These are phyloP conservation scores for Hylomyscus alleni DNA, from an alignment of 2,797 vertebrate genomes.

Conservation along the genomic window DNA sequence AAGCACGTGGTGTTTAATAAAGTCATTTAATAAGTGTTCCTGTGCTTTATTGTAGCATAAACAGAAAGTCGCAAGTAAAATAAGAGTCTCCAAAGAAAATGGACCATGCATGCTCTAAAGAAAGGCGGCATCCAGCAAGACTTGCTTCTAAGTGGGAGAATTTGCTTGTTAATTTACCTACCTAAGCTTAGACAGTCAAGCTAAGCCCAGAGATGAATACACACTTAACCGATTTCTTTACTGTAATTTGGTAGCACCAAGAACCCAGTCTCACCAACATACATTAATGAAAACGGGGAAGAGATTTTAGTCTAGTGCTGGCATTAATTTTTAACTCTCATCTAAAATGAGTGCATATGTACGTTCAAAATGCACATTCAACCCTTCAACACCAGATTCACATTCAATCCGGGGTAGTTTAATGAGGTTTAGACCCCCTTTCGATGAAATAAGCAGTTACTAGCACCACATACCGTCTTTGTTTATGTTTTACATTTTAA, in stretches of 20 bases:
- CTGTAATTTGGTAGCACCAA: background rate
- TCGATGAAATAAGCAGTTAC: background rate
- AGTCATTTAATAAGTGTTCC: too few species aligned
- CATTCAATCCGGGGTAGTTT: background rate
- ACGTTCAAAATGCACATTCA: background rate
- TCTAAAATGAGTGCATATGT: background rate
- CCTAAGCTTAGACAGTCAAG: background rate
- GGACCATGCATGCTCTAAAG: background rate
- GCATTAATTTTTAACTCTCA: slow-evolving; percentile 17
- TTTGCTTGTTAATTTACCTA: background rate
- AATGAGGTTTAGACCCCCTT: background rate
- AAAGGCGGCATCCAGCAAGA: background rate
- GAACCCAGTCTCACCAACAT: background rate
- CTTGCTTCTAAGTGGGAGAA: background rate
- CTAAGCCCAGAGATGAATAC: background rate
- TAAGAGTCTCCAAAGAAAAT: background rate
- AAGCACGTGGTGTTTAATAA: background rate
- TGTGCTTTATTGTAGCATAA: background rate
- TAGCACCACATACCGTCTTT: background rate
- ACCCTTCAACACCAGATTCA: background rate
- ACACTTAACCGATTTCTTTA: background rate
- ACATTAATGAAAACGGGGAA: background rate
- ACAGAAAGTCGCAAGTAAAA: background rate
- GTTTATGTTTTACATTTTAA: background rate
- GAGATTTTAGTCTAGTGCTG: background rate